phyloP scores from a whole-genome alignment of 2,113 vertebrate genomes.

The Archilochus colubris region DNA sequence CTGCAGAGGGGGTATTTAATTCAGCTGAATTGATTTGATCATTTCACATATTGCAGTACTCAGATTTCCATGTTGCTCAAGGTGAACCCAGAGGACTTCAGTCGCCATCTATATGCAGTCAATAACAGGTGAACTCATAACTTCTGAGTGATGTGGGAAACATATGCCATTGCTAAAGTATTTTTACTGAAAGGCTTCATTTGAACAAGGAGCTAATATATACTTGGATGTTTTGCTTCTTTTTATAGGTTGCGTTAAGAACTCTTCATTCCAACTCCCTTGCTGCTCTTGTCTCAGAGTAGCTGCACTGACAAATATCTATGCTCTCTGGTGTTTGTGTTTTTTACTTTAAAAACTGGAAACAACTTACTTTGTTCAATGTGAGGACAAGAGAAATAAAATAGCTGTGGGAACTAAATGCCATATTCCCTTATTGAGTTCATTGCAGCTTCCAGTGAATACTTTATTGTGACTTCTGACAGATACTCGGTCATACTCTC shows the following conservation, averaged over 20 bases:
- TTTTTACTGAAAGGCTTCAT: not conserved
- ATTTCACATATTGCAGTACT: not conserved
- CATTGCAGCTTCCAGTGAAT: not conserved
- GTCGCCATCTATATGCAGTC: not conserved
- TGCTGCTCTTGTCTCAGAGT: not conserved
- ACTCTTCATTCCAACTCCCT: not conserved
- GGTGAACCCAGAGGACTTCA: not conserved
- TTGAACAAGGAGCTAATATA: not conserved
- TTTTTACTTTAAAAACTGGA: not conserved
- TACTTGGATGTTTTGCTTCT: not conserved
- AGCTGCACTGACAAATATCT: not conserved
- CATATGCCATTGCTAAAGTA: not conserved
- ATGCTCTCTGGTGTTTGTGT: not conserved
- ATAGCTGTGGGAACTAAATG: not conserved
- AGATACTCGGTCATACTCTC: slow-evolving; percentile 9
- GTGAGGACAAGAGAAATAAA: not conserved
- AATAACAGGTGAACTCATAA: not conserved
- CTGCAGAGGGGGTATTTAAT: not conserved
- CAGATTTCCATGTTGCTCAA: not conserved
- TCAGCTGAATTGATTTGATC: not conserved
- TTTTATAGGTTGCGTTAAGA: not conserved
- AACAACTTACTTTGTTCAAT: not conserved
- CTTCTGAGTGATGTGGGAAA: not conserved
- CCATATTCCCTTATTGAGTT: not conserved
- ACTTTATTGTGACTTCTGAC: slow-evolving; percentile 5